These are phyloP conservation scores for Margarornis squamiger DNA, from an alignment of 2,797 vertebrate species.

Conservation along the genomic window DNA sequence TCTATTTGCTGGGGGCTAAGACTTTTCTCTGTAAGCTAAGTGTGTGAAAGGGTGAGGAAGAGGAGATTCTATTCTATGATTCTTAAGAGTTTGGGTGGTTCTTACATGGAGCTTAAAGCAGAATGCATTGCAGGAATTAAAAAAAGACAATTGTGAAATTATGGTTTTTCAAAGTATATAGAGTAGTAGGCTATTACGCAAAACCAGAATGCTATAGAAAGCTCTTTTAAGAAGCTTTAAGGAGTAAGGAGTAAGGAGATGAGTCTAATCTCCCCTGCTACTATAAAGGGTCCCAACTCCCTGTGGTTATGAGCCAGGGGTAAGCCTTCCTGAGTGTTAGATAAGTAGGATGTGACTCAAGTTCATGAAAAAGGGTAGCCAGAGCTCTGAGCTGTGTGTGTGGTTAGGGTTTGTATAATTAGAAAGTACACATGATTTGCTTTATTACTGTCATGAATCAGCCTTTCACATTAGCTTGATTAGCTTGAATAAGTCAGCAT, in stretches of 20 bases:
- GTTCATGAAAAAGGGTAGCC: neutral
- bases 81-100: neutral
- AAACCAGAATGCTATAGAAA: neutral
- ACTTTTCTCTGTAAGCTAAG: neutral
- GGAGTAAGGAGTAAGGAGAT: neutral
- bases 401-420: slow-evolving; percentile 12
- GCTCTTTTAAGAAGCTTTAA: slow-evolving; percentile 24
- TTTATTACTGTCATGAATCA: slow-evolving; percentile 20
- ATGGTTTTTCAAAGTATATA: neutral
- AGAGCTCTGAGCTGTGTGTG: neutral
- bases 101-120: neutral
- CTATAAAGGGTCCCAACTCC: neutral
- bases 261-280: neutral
- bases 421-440: neutral
- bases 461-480: slow-evolving; percentile 9
- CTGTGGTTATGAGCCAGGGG: neutral
- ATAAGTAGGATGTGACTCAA: slow-evolving; percentile 1
- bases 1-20: neutral
- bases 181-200: neutral
- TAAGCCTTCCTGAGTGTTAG: neutral
- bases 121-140: neutral
- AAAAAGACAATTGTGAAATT: neutral
- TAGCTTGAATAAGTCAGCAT: neutral
- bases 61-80: neutral
- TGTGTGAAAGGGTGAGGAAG: neutral